Percentiles rank a stretch among this genome's conserved stretches.
Conservation (phyloP, 1,140 invertebrate species). For the Micrasema longulum region DNA sequence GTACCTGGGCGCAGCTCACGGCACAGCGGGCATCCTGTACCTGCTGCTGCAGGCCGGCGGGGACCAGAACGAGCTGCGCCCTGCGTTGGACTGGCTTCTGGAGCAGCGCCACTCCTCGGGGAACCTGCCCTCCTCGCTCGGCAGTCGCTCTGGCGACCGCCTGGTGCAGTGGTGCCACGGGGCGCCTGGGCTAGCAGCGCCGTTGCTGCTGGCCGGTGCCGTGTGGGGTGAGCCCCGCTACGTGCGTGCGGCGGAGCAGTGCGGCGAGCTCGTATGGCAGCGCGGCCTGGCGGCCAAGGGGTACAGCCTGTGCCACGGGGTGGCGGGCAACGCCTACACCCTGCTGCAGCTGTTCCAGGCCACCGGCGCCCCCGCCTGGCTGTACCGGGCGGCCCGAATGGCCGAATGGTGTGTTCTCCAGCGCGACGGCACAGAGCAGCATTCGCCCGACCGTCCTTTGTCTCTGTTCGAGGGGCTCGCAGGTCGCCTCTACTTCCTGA, state of each 20-base stretch:
- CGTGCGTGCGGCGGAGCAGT: conserved; percentile 77
- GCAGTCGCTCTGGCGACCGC: conserved; percentile 77
- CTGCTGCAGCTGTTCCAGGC: conserved; percentile 86
- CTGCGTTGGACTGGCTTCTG: conserved; percentile 65
- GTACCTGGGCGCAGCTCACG: conserved; percentile 91
- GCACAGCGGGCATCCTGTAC: conserved; percentile 86
- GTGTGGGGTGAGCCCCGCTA: conserved; percentile 81
- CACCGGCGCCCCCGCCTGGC: conserved; percentile 78
- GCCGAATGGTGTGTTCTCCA: conserved; percentile 86
- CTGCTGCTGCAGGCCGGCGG: conserved; percentile 77
- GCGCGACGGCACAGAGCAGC: conserved; percentile 73
- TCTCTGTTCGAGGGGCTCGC: conserved; percentile 89
- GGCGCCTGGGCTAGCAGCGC: conserved; percentile 86
- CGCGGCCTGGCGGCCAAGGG: conserved; percentile 90
- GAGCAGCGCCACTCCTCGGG: conserved; percentile 72
- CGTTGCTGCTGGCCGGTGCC: conserved; percentile 81
- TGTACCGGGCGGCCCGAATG: conserved; percentile 85
- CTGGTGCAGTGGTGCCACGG: conserved; percentile 97
- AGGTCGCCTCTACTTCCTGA: conserved; percentile 78
- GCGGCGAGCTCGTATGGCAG: conserved; percentile 85
- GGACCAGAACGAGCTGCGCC: conserved; percentile 67
- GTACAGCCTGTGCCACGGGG: conserved; percentile 92
- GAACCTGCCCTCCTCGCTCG: conserved; percentile 88
- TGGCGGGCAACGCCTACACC: conserved; percentile 91
- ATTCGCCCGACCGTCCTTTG: conserved; percentile 80